A percentile compares a stretch with the other conserved stretches of the same genome.
Conservation (phyloP, 2,888 invertebrate genomes). For the Apamea monoglypha region DNA sequence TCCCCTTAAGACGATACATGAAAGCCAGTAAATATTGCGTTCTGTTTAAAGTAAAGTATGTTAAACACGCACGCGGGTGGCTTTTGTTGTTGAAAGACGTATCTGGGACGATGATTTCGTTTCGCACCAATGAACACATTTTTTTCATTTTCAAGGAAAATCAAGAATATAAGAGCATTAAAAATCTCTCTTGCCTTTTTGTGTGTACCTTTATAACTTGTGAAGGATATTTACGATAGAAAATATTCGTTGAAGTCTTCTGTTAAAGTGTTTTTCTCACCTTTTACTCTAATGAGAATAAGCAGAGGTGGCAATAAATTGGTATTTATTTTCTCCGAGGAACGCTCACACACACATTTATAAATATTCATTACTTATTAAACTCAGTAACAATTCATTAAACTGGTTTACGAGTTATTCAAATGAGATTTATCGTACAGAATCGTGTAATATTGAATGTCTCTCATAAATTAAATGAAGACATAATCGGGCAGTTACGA, state of each 20-base stretch:
- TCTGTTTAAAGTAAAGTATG: slow-evolving; percentile 85
- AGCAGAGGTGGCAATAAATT: slow-evolving; percentile 82
- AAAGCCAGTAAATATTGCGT: slow-evolving; percentile 82
- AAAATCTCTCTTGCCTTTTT: slow-evolving; percentile 80
- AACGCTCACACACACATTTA: slow-evolving; percentile 77
- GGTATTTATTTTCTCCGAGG: slow-evolving; percentile 82
- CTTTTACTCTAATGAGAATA: slow-evolving; percentile 83
- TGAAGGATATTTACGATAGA: slow-evolving; percentile 75
- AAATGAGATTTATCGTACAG: slow-evolving; percentile 77
- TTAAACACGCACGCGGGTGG: slow-evolving; percentile 82
- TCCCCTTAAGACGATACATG: slow-evolving; percentile 82
- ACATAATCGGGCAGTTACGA: slow-evolving; percentile 74
- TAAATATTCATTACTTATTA: slow-evolving; percentile 85
- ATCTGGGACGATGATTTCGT: slow-evolving; percentile 86
- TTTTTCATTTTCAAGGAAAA: slow-evolving; percentile 83
- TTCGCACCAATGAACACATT: slow-evolving; percentile 86
- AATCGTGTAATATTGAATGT: slow-evolving; percentile 70
- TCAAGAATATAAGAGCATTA: slow-evolving; percentile 84
- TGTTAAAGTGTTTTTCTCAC: slow-evolving; percentile 81
- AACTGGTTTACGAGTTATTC: slow-evolving; percentile 80
- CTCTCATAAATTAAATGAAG: slow-evolving; percentile 71
- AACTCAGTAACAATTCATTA: slow-evolving; percentile 82
- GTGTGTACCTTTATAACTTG: slow-evolving; percentile 75
- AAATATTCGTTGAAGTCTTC: slow-evolving; percentile 79
- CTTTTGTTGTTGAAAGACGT: slow-evolving; percentile 86